Evolutionary conservation across 2,888 invertebrate genomes (phyloP), one percentile per base, ranked within the genome.

Genomic region (Caradrina clavipalpis): DNA sequence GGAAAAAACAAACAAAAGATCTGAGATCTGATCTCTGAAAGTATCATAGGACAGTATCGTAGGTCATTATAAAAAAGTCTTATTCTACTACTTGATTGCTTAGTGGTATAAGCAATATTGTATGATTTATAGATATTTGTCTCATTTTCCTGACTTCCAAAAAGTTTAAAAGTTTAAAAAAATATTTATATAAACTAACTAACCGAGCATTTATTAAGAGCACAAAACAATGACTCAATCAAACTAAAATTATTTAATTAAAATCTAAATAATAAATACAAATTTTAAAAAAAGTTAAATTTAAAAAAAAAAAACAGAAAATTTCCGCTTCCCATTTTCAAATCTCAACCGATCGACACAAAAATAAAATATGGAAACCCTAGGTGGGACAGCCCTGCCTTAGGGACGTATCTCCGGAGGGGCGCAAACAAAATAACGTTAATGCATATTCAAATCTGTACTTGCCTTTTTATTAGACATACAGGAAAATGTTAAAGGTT

Each of bases 381-480:
- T 54, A 66, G 51, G 56, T 35, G 54, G 51, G 66, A 42, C 80
- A 82, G 6, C 83, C 83, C 83, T 83, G 49, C 39, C 51, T 66
- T 56, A 68, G 74, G 68, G 59, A 67, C 69, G 66, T 71, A 57
- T 49, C 56, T 54, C 51, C 42, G 2, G 45, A 82, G 59, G 73
- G 83, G 64, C 58, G 72, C 75, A 83, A 83, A 82, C 84, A 73
- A 83, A 84, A 82, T 83, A 83, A 78, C 64, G 69, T 59, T 85
- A 85, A 83, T 85, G 78, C 82, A 83, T 85, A 85, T 83, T 85
- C 82, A 82, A 85, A 85, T 85, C 77, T 80, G 73, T 79, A 78
- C 81, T 58, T 61, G 62, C 69, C 74, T 84, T 84, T 84, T 81
- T 85, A 85, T 81, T 85, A 78, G 70, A 53, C 77, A 76, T 76